phyloP scores from a whole-genome alignment of 2,888 invertebrate species.

The Antheraea yamamai region DNA sequence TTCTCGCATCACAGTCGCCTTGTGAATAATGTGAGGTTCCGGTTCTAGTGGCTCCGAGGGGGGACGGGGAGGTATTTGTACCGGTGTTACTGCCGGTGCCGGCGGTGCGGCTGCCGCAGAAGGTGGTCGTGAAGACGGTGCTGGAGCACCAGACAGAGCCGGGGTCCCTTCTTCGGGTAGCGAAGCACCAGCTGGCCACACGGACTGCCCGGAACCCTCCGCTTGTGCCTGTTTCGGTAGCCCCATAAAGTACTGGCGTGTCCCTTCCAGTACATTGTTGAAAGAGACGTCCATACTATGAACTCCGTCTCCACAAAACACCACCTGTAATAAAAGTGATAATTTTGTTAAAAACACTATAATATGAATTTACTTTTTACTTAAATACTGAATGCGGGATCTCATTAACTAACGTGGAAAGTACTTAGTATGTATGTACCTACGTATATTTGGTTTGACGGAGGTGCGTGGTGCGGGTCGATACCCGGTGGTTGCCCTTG shows the following conservation, averaged over 20 bases:
- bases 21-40: conserved; percentile 79
- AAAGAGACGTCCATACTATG: conserved; percentile 88
- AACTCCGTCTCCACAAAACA: conserved; percentile 51
- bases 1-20: conserved; percentile 79
- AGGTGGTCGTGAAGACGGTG: conserved; percentile 75
- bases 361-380: not conserved
- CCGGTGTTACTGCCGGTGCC: conserved; percentile 52
- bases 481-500: conserved; percentile 73
- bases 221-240: conserved; percentile 83
- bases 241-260: conserved; percentile 92
- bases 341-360: not conserved
- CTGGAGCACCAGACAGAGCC: conserved; percentile 70
- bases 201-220: conserved; percentile 61
- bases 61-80: conserved; percentile 69
- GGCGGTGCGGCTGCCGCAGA: conserved; percentile 75
- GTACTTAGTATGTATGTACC: conserved; percentile 5
- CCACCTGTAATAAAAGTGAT: conserved; percentile 52
- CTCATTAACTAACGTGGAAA: not conserved
- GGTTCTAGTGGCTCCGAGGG: conserved; percentile 77
- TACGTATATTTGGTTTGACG: conserved; percentile 36
- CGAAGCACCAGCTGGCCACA: conserved; percentile 62
- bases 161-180: conserved; percentile 68
- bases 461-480: conserved; percentile 61
- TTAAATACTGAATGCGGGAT: not conserved
- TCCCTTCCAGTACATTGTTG: conserved; percentile 92